phyloP scores from a whole-genome alignment of 53 echinoderm and acorn worm species.

The Stichopus horrens region DNA sequence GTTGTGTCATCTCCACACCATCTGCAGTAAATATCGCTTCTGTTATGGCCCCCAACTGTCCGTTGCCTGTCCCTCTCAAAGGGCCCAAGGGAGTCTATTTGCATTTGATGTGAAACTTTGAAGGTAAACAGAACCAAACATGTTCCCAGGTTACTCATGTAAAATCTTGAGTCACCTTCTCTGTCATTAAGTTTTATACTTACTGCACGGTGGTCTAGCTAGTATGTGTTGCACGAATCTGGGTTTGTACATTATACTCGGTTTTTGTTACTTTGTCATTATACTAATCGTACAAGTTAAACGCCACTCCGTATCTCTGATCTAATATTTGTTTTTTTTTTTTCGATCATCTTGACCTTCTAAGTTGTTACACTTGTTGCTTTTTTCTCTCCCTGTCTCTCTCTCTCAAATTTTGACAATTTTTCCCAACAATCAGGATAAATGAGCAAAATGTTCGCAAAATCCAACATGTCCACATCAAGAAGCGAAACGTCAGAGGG shows the following conservation, averaged over 20 bases:
- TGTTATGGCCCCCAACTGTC: no score
- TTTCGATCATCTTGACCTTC: not conserved
- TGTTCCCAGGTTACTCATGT: no score
- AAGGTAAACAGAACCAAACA: no score
- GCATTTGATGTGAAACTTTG: no score
- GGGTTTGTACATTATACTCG: not conserved
- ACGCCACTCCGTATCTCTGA: not conserved
- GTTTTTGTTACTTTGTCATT: not conserved
- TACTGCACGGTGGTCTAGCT: not conserved
- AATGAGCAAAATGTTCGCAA: slow-evolving; percentile 29
- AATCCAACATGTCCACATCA: slow-evolving; percentile 54
- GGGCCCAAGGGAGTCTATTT: no score
- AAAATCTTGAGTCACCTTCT: no score
- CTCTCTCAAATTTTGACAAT: not conserved
- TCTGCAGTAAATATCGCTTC: no score
- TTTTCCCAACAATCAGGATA: slow-evolving; percentile 33
- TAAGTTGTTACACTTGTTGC: not conserved
- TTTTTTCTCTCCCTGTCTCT: not conserved
- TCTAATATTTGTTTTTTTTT: not conserved
- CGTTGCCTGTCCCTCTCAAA: no score
- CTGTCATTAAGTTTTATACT: no score
- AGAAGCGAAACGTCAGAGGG: slow-evolving; percentile 22
- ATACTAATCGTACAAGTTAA: slow-evolving; percentile 8
- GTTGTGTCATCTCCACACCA: no score
- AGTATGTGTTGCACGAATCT: not conserved